phyloP scores from a whole-genome alignment of 2,888 invertebrate species.

The Oligia latruncula region DNA sequence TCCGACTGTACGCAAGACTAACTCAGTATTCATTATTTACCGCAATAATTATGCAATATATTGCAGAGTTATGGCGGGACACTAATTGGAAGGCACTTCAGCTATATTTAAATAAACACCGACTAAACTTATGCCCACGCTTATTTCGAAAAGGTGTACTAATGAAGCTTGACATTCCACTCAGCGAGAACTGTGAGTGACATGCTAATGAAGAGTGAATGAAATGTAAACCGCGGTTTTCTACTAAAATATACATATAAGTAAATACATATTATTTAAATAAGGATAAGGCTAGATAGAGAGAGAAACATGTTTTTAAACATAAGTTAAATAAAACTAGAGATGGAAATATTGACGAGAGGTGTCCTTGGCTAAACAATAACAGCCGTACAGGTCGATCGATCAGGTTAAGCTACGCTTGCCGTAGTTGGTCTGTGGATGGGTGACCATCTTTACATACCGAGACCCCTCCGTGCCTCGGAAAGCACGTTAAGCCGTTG shows the following conservation, averaged over 20 bases:
- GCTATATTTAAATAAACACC: slow-evolving; percentile 53
- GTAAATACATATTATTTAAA: not conserved
- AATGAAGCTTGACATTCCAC: slow-evolving; percentile 59
- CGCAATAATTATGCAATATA: slow-evolving; percentile 28
- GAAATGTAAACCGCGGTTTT: slow-evolving; percentile 23
- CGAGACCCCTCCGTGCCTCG: too few relatives aligned
- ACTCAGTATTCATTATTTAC: slow-evolving; percentile 17
- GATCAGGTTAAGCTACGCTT: too few relatives aligned
- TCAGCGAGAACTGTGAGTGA: slow-evolving; percentile 23
- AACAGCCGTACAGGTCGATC: too few relatives aligned
- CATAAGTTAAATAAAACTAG: not conserved
- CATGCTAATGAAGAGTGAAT: slow-evolving; percentile 39
- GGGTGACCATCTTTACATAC: too few relatives aligned
- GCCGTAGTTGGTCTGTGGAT: too few relatives aligned
- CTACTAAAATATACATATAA: not conserved
- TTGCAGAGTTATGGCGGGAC: slow-evolving; percentile 12
- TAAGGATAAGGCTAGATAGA: not conserved
- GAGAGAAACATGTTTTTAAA: not conserved
- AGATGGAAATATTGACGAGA: not conserved
- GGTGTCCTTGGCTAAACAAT: too few relatives aligned
- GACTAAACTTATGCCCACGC: slow-evolving; percentile 37
- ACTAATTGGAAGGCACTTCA: slow-evolving; percentile 57
- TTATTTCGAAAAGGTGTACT: slow-evolving; percentile 48
- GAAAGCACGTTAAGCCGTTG: too few relatives aligned
- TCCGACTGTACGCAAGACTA: not conserved